Base-by-base conservation (phyloP, 2,797 vertebrate genomes). In the Phylloscopus collybita region DNA sequence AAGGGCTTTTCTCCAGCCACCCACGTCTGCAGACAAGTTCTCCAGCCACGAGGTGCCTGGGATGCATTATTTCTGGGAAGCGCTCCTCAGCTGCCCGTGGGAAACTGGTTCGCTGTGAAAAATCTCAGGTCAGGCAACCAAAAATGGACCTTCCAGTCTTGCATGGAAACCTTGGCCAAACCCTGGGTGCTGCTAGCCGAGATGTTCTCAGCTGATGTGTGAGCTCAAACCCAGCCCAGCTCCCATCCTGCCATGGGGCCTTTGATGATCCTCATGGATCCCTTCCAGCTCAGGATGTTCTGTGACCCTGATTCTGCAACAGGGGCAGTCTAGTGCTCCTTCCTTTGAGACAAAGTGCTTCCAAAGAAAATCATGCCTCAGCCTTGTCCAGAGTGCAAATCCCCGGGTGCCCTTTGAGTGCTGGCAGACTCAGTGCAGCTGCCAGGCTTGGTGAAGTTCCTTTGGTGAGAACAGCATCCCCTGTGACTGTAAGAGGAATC, bases 61-160 rank as follows among this genome's bases (percentile, higher is more conserved):
- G 92, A 65, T 75, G 80, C 20, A 36, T 65, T 71, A 34, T 62
- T 81, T 51, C 76, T 93, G 86, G 86, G 86, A 96, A 97, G 8
- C 42, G 47, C 38, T 59, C 25, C n/a, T 75, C 60, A 17, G 73
- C 34, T 36, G 34, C 36, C 81, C 8, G 17, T 75, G 90, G 71
- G 71, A 94, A 93, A 54, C 30, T 71, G 10, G 10, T 12, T 47
- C 50, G 51, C 54, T 42, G 40, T 45, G 42, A n/a, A 82, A 86
- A 57, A 32, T 34, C 30, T 79, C 47, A 59, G 34, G 20, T 84
- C 69, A 25, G 60, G 27, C 54, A 79, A 74, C 40, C 59, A 66
- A 79, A 90, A 75, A 25, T 12, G 51, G 71, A 30, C 74, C 53
- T 69, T 88, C 30, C 49, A 45, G 30, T 29, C 19, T 10, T 15